Percentiles rank a stretch among this genome's conserved stretches.
These are phyloP conservation scores for Drosophila limbata DNA, from an alignment of 2,888 invertebrate genomes.

Conservation along the genomic window DNA sequence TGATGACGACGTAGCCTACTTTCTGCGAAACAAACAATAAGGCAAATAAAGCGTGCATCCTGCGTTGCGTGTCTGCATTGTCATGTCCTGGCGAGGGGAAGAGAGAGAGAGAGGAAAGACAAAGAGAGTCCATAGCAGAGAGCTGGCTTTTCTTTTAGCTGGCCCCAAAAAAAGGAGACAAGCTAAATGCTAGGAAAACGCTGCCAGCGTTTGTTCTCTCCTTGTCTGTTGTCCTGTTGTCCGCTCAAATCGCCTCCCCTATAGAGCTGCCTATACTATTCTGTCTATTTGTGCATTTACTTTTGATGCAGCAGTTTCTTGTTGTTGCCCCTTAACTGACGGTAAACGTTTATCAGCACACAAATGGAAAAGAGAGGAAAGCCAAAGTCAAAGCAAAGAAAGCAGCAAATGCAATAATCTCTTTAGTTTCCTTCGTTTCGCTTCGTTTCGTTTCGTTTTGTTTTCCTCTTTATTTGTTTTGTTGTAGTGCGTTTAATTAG, in stretches of 20 bases:
- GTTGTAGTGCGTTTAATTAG: slow-evolving; percentile 46
- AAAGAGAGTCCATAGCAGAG: not conserved
- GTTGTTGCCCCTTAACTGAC: slow-evolving; percentile 62
- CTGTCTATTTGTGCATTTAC: slow-evolving; percentile 40
- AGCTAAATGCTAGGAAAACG: slow-evolving; percentile 45
- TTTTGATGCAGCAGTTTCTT: slow-evolving; percentile 33
- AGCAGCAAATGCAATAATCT: slow-evolving; percentile 68
- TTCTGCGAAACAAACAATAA: slow-evolving; percentile 48
- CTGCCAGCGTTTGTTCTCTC: slow-evolving; percentile 38
- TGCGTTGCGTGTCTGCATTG: slow-evolving; percentile 58
- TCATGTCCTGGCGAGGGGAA: slow-evolving; percentile 12
- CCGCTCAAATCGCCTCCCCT: slow-evolving; percentile 21
- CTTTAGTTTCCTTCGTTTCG: slow-evolving; percentile 31
- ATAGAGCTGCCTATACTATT: slow-evolving; percentile 18
- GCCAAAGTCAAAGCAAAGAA: slow-evolving; percentile 5
- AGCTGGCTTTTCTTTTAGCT: slow-evolving; percentile 14
- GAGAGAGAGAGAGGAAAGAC: not conserved
- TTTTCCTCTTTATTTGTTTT: slow-evolving; percentile 14
- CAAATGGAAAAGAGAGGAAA: slow-evolving; percentile 29
- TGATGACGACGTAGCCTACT: slow-evolving; percentile 46
- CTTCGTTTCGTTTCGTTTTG: slow-evolving; percentile 14
- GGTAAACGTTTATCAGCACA: slow-evolving; percentile 68
- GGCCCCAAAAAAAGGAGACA: slow-evolving; percentile 35
- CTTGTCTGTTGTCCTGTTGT: slow-evolving; percentile 13
- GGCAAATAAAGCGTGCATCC: slow-evolving; percentile 75